Evolutionary conservation across 1,140 invertebrate species (phyloP), one percentile per base, ranked within the genome.

Genomic region (Aphaenogaster floridana): DNA sequence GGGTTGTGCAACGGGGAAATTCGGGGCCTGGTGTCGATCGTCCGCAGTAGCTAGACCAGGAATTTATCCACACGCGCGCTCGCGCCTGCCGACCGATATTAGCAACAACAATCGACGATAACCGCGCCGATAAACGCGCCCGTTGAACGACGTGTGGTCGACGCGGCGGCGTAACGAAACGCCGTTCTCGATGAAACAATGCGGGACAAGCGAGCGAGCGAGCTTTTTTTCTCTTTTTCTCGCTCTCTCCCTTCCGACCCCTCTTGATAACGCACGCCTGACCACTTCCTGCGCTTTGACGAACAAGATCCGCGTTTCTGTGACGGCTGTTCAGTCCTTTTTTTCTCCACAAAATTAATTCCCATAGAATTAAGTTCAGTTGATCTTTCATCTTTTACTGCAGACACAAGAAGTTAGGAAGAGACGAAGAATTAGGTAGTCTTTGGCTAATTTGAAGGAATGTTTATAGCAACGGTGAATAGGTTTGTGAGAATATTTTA

Each of bases 31-130:
- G 39, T 71, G 86, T 68, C 83, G 83, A 88, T 88, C 83, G 83
- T 50, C 34, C 57, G 34, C 63, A 28, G 17, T 21, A 63, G 64
- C 39, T 13, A 48, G 48, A 13, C 52, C 84, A 48, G 88, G 68
- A 61, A 86, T 90, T 90, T 89, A 90, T 86, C 59, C 61, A 59
- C 42, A 68, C 57, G 80, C 57, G 21, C 39, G 54, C 61, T 57
- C 64, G 80, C 11, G 69, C 39, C n/a, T 42, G 57, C 11, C 28
- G 61, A 15, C 45, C 81, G 68, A 78, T 89, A 89, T 89, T 86
- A 64, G 57, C 76, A 79, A 89, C 66, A 86, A 86, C 86, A 89
- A 78, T 86, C 68, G 78, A 76, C 83, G 87, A 86, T 76, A 89
- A 86, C 87, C 50, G 74, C 54, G 74, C 39, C 81, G 74, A 86